Evolutionary conservation across 2,888 invertebrate genomes (phyloP).

Genomic region (Tribolium freemani): DNA sequence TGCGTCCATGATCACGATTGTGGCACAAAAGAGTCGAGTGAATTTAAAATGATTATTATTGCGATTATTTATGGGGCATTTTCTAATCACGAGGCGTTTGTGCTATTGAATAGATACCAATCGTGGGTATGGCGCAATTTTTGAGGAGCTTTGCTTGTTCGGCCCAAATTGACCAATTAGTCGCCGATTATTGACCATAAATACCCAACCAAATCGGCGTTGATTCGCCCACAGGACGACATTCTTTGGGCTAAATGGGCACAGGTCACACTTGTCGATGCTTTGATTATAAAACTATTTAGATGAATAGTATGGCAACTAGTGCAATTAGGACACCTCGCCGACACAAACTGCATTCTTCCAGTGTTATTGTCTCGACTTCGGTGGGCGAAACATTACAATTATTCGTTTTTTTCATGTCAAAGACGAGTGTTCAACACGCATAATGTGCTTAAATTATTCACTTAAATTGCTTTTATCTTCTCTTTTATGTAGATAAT

Average conservation of each 20-base stretch:
- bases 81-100: slow-evolving; percentile 31
- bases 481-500: too few relatives aligned
- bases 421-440: background rate
- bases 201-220: background rate
- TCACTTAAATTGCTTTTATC: too few relatives aligned
- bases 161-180: slow-evolving; percentile 12
- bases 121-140: slow-evolving; percentile 10
- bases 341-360: slow-evolving; percentile 45
- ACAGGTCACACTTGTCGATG: slow-evolving; percentile 28
- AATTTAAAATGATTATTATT: slow-evolving; percentile 34
- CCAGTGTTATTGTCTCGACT: slow-evolving; percentile 36
- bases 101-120: slow-evolving; percentile 29
- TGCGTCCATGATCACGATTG: slow-evolving; percentile 28
- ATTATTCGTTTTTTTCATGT: background rate
- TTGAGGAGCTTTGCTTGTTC: background rate
- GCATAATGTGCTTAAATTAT: too few relatives aligned
- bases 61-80: slow-evolving; percentile 30
- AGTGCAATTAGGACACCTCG: slow-evolving; percentile 42
- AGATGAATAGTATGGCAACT: slow-evolving; percentile 27
- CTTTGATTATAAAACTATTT: slow-evolving; percentile 15
- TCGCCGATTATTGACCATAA: slow-evolving; percentile 11
- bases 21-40: slow-evolving; percentile 20
- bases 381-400: slow-evolving; percentile 31
- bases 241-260: slow-evolving; percentile 41
- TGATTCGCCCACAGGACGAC: slow-evolving; percentile 42